Percentiles rank a stretch among this genome's conserved stretches.
phyloP scores from a whole-genome alignment of 2,888 invertebrate species.

The Phymatocera aterrima region DNA sequence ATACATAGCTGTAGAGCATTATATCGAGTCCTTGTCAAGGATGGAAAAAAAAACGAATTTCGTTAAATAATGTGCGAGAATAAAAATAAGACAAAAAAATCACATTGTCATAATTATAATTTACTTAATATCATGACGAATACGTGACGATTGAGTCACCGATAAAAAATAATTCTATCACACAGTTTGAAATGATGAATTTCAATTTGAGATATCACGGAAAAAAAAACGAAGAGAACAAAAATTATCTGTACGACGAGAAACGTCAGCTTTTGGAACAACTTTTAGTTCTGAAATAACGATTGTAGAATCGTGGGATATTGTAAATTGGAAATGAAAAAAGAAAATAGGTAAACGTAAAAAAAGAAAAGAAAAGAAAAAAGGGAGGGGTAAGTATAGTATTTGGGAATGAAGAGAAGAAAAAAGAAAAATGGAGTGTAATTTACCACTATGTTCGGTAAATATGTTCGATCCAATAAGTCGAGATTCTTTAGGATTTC shows the following conservation, averaged over 20 bases:
- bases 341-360: neutral
- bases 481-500: slow-evolving; percentile 88
- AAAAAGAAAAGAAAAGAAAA: slow-evolving; percentile 24
- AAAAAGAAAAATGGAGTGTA: slow-evolving; percentile 22
- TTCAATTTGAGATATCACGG: too few species aligned
- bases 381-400: slow-evolving; percentile 47
- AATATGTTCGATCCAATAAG: slow-evolving; percentile 93
- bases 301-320: too few species aligned
- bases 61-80: neutral
- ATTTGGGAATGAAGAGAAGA: slow-evolving; percentile 36
- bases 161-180: neutral
- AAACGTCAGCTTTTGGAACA: too few species aligned
- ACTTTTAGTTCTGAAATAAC: too few species aligned
- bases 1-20: neutral
- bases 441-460: slow-evolving; percentile 95
- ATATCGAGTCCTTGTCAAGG: neutral
- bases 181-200: too few species aligned
- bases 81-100: neutral
- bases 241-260: too few species aligned
- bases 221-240: too few species aligned
- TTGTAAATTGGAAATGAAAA: neutral
- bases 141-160: neutral
- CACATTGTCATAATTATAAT: neutral
- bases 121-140: neutral
- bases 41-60: neutral